These are phyloP conservation scores for Synanthedon vespiformis DNA, from an alignment of 2,888 invertebrate species.

Conservation along the genomic window DNA sequence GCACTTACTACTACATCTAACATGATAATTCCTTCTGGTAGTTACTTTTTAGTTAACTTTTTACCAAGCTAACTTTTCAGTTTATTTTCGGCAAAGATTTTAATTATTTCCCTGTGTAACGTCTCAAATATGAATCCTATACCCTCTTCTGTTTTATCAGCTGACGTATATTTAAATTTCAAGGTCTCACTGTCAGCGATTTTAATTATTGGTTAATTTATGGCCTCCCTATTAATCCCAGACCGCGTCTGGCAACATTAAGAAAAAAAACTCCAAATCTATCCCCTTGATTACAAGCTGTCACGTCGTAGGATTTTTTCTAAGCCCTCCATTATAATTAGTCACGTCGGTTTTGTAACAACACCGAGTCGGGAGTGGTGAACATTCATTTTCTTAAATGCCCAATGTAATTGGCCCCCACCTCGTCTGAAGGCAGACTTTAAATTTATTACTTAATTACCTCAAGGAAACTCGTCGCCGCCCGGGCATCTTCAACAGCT, in stretches of 20 bases:
- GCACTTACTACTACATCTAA: too few relatives aligned
- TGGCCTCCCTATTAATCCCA: conserved; percentile 53
- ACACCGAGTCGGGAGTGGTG: conserved; percentile 24
- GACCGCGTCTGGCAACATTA: conserved; percentile 36
- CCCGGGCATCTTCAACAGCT: conserved; percentile 47
- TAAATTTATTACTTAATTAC: conserved; percentile 73
- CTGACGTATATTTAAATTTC: background rate
- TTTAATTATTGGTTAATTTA: conserved; percentile 66
- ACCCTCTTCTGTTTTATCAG: too few relatives aligned
- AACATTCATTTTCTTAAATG: conserved; percentile 65
- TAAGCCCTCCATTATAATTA: conserved; percentile 65
- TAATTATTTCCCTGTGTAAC: too few relatives aligned
- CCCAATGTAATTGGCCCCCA: conserved; percentile 60
- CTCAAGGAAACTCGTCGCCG: conserved; percentile 65
- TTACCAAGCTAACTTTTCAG: too few relatives aligned
- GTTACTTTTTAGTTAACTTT: too few relatives aligned
- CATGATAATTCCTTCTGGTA: too few relatives aligned
- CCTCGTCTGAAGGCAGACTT: conserved; percentile 62
- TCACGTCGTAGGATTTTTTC: conserved; percentile 67
- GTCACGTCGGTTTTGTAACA: conserved; percentile 42
- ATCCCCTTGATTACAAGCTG: conserved; percentile 69
- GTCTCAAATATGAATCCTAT: too few relatives aligned
- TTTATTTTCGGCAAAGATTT: too few relatives aligned
- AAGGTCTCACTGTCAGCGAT: conserved; percentile 1
- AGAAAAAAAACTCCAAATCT: conserved; percentile 42